Evolutionary conservation across 2,797 vertebrate genomes (phyloP).

Genomic region (Acipenser oxyrinchus): DNA sequence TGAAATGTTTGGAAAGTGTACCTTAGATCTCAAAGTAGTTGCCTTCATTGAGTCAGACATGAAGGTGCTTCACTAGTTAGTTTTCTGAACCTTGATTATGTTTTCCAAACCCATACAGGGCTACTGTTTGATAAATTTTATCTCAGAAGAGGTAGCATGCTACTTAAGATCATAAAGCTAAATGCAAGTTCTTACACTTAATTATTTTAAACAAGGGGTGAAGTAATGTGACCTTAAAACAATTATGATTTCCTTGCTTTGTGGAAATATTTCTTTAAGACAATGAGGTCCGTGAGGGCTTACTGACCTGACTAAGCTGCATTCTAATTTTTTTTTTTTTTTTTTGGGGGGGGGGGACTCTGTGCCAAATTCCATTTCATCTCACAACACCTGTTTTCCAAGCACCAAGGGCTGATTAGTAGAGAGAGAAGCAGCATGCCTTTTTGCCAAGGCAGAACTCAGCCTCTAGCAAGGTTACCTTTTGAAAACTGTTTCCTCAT

Average conservation of each 20-base stretch:
- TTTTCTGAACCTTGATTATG: too few relatives aligned
- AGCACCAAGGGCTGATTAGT: slow-evolving; percentile 51
- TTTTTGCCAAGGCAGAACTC: slow-evolving; percentile 59
- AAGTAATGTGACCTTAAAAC: background rate
- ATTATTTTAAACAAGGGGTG: background rate
- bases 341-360: background rate
- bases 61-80: too few relatives aligned
- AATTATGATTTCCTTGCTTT: background rate
- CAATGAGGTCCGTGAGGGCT: background rate
- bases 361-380: slow-evolving; percentile 39
- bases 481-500: slow-evolving; percentile 64
- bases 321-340: background rate
- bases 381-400: slow-evolving; percentile 60
- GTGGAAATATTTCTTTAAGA: background rate
- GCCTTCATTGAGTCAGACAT: too few relatives aligned
- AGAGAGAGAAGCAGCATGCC: slow-evolving; percentile 39
- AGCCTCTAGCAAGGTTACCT: slow-evolving; percentile 70
- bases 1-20: too few relatives aligned
- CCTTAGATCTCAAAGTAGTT: too few relatives aligned
- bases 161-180: too few relatives aligned
- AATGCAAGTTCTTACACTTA: too few relatives aligned
- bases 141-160: too few relatives aligned
- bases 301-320: background rate
- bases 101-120: too few relatives aligned
- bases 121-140: too few relatives aligned